Evolutionary conservation across 2,888 invertebrate species (phyloP), one percentile per base, ranked within the genome.

Genomic region (Cryptocephalus primarius): DNA sequence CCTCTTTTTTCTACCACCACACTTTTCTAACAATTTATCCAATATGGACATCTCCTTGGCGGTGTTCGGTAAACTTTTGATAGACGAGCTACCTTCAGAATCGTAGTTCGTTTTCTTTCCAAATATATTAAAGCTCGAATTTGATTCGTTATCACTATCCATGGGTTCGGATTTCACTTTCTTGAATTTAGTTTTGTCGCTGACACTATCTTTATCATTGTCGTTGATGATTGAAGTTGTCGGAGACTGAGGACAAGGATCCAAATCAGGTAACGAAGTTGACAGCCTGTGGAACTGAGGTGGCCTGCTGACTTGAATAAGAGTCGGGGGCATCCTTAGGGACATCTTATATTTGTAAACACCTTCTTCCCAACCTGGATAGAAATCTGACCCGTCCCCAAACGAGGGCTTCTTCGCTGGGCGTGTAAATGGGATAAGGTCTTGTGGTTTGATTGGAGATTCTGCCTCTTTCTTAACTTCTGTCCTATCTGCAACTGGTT

Each of bases 321-420:
- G 73, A 56, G 84, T 79, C 33, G 83, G 76, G 1, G 90, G 89
- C 78, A 90, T 86, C 57, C 89, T 78, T 12, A 89, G 69, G 1
- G 88, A 85, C 56, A 85, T 77, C 65, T 90, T 90, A 62, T 84
- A 90, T 57, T 80, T 82, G 60, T 85, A 88, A 12, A 89, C 77
- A 61, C 88, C 88, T 62, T 88, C 84, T 69, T 87, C 86, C 87
- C 87, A 88, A 1, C 86, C 85, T 0, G 86, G 85, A 55, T 80
- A 76, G 60, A 85, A 85, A 61, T 82, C 81, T 39, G 81, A 80
- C 33, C 82, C 82, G 63, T 82, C 81, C 4, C 83, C 84, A 61
- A 81, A 82, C 33, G 75, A 71, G n/a, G 80, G 76, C 64, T 82
- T 82, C 32, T 65, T 68, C 2, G 68, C 67, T 9, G 66, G 66